Conservation (phyloP, 2,113 vertebrate species). For the Ellobius talpinus region DNA sequence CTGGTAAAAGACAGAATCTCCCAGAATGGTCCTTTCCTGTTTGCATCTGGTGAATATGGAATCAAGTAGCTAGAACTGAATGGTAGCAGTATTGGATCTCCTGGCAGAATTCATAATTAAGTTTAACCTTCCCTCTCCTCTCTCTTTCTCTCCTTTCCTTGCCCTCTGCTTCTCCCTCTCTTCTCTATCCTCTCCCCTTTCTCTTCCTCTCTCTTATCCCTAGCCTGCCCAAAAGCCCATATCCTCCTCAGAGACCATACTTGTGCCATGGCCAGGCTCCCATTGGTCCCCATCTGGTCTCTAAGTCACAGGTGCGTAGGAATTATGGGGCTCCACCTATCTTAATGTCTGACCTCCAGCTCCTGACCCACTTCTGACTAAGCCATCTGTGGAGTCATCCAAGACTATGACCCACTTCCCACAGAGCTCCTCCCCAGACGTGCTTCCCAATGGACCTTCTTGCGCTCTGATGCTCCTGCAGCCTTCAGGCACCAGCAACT, state of each 20-base stretch:
- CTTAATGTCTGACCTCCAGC: conserved; percentile 54
- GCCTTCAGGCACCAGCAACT: conserved; percentile 62
- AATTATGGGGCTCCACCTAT: conserved; percentile 40
- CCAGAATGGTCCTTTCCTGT: background rate
- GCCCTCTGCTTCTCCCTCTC: background rate
- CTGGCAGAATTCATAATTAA: background rate
- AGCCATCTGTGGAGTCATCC: conserved; percentile 32
- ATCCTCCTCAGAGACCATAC: background rate
- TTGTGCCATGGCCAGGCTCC: background rate
- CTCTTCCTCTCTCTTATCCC: background rate
- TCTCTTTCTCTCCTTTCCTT: background rate
- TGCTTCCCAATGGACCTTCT: conserved; percentile 28
- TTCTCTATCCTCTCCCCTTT: background rate
- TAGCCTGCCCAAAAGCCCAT: background rate
- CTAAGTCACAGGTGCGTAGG: conserved; percentile 25
- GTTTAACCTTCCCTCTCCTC: background rate
- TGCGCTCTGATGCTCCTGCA: conserved; percentile 2
- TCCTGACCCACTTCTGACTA: conserved; percentile 78
- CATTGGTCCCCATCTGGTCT: background rate
- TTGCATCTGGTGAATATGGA: background rate
- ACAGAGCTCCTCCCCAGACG: conserved; percentile 65
- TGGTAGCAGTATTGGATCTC: background rate
- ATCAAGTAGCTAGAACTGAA: background rate
- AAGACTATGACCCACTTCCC: conserved; percentile 72
- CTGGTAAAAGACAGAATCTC: background rate